Evolutionary conservation across 2,888 invertebrate species (phyloP).

Genomic region (Camptogramma bilineatum): DNA sequence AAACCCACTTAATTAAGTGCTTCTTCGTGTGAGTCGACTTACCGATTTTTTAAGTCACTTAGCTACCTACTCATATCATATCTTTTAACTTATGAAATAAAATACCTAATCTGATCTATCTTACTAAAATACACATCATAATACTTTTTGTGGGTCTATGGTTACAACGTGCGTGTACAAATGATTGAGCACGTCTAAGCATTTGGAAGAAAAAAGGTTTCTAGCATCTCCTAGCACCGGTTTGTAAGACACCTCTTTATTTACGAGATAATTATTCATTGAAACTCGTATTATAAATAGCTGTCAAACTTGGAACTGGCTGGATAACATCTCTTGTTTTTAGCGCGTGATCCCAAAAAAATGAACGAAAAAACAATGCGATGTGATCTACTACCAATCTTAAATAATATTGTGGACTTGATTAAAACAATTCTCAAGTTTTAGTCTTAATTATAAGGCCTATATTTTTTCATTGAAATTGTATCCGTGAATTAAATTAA

Average conservation of each 20-base stretch:
- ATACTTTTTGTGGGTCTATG: slow-evolving; percentile 18
- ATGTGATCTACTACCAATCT: too few relatives aligned
- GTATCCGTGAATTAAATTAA: too few relatives aligned
- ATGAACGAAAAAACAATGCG: too few relatives aligned
- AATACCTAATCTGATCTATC: slow-evolving; percentile 1
- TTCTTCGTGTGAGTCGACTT: not conserved
- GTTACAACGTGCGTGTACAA: slow-evolving; percentile 10
- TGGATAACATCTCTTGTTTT: too few relatives aligned
- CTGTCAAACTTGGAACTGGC: not conserved
- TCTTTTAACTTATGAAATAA: not conserved
- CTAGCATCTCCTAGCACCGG: not conserved
- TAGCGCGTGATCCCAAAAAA: too few relatives aligned
- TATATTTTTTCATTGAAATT: too few relatives aligned
- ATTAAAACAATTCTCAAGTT: too few relatives aligned
- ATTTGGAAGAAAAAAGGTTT: slow-evolving; percentile 1
- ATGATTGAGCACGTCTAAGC: slow-evolving; percentile 14
- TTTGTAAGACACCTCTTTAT: not conserved
- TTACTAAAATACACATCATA: slow-evolving; percentile 6
- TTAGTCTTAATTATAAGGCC: too few relatives aligned
- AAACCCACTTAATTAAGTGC: not conserved
- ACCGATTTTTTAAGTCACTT: not conserved
- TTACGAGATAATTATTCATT: not conserved
- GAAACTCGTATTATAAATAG: not conserved
- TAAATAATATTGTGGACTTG: too few relatives aligned
- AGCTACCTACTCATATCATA: not conserved